Evolutionary conservation across 2,888 invertebrate species (phyloP).

Genomic region (Tiliacea citrago): DNA sequence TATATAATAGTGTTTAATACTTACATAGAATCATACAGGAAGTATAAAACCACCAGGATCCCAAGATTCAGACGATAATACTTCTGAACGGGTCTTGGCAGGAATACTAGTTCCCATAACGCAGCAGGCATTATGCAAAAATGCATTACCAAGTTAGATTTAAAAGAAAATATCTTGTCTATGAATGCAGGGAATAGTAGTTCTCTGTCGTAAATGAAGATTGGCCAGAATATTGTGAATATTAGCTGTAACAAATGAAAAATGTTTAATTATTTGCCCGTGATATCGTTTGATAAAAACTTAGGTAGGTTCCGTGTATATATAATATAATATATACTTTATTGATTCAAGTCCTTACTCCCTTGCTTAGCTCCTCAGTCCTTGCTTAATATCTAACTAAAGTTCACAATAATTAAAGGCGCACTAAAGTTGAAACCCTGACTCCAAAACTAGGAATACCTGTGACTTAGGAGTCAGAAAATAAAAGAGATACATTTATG

Average conservation of each 20-base stretch:
- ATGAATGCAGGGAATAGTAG: constrained; percentile 76
- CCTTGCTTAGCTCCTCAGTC: too few species aligned
- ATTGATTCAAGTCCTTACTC: too few species aligned
- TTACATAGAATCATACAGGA: constrained; percentile 70
- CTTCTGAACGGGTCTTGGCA: constrained; percentile 65
- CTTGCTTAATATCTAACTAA: too few species aligned
- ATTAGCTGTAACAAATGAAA: constrained; percentile 73
- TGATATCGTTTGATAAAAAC: too few species aligned
- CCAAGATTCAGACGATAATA: constrained; percentile 64
- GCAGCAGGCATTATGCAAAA: constrained; percentile 68
- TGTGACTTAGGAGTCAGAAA: too few species aligned
- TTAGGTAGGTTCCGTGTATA: too few species aligned
- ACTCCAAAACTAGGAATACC: too few species aligned
- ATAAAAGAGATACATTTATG: too few species aligned
- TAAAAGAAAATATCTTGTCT: constrained; percentile 73
- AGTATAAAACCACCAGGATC: constrained; percentile 38
- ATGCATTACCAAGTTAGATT: constrained; percentile 76
- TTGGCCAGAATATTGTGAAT: constrained; percentile 76
- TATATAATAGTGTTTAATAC: constrained; percentile 57
- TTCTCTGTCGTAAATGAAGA: constrained; percentile 73
- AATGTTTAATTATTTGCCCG: too few species aligned
- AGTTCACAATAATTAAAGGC: too few species aligned
- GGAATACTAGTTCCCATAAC: constrained; percentile 74
- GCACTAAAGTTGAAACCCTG: too few species aligned
- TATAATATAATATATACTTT: too few species aligned